Evolutionary conservation across 2,113 vertebrate species (phyloP).

Genomic region (Cyprinus carpio): DNA sequence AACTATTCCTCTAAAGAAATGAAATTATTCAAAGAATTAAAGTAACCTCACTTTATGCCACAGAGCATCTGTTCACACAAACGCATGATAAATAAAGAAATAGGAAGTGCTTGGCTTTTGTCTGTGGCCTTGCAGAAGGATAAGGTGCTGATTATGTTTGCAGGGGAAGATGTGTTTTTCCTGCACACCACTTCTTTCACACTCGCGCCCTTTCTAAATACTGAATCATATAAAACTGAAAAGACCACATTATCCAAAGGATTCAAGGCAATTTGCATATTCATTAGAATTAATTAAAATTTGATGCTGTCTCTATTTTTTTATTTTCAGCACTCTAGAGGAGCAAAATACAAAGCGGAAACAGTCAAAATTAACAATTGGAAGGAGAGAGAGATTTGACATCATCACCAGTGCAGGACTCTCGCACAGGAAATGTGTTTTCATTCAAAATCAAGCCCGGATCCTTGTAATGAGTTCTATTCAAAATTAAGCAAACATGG

Average conservation of each 20-base stretch:
- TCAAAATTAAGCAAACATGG: slow-evolving; percentile 53
- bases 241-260: slow-evolving; percentile 62
- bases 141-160: slow-evolving; percentile 56
- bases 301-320: slow-evolving; percentile 43
- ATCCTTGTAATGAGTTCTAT: slow-evolving; percentile 54
- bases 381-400: background rate
- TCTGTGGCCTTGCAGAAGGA: slow-evolving; percentile 50
- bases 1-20: too few species aligned
- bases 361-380: slow-evolving; percentile 56
- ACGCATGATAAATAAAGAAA: background rate
- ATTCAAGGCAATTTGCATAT: slow-evolving; percentile 62
- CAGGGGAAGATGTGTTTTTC: slow-evolving; percentile 50
- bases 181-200: slow-evolving; percentile 47
- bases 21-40: background rate
- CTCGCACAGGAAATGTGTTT: slow-evolving; percentile 36
- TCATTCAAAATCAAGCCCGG: slow-evolving; percentile 51
- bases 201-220: slow-evolving; percentile 55
- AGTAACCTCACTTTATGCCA: slow-evolving; percentile 16
- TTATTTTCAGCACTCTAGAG: slow-evolving; percentile 53
- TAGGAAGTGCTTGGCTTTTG: slow-evolving; percentile 25
- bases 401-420: slow-evolving; percentile 37
- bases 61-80: background rate
- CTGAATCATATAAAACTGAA: slow-evolving; percentile 59
- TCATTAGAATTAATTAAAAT: slow-evolving; percentile 63
- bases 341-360: slow-evolving; percentile 52